phyloP scores from a whole-genome alignment of 2,113 vertebrate genomes.

The Dromiciops gliroides region DNA sequence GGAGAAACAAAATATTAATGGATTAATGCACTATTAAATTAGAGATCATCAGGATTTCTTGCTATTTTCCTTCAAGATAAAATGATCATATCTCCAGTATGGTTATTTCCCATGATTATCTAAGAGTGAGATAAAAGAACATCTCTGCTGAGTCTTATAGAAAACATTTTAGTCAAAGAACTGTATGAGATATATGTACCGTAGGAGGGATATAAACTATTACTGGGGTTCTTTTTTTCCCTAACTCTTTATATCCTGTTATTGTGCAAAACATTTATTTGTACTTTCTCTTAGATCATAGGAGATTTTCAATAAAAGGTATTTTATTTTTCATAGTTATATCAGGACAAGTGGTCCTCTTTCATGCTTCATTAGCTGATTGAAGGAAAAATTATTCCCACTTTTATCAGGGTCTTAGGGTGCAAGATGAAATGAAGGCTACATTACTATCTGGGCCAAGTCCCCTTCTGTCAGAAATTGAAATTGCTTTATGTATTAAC shows the following conservation, averaged over 20 bases:
- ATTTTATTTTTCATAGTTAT: conserved; percentile 33
- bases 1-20: conserved; percentile 43
- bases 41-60: conserved; percentile 21
- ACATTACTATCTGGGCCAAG: background rate
- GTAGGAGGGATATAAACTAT: conserved; percentile 25
- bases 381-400: conserved; percentile 28
- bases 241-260: conserved; percentile 29
- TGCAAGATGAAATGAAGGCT: conserved; percentile 30
- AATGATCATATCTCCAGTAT: conserved; percentile 36
- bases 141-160: conserved; percentile 21
- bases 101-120: conserved; percentile 41
- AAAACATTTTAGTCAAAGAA: conserved; percentile 49
- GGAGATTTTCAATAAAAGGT: conserved; percentile 6
- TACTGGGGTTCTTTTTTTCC: background rate
- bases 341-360: background rate
- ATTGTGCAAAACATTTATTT: conserved; percentile 45
- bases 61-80: conserved; percentile 39
- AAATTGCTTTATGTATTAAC: conserved; percentile 20
- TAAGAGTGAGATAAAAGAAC: conserved; percentile 61
- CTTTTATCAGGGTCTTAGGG: background rate
- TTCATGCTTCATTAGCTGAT: conserved; percentile 33
- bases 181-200: conserved; percentile 46
- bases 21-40: conserved; percentile 63
- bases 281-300: conserved; percentile 6
- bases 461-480: background rate